Percentiles rank a stretch among this genome's conserved stretches.
Evolutionary conservation across 2,888 invertebrate species (phyloP).

Genomic region (Erebia ligea): DNA sequence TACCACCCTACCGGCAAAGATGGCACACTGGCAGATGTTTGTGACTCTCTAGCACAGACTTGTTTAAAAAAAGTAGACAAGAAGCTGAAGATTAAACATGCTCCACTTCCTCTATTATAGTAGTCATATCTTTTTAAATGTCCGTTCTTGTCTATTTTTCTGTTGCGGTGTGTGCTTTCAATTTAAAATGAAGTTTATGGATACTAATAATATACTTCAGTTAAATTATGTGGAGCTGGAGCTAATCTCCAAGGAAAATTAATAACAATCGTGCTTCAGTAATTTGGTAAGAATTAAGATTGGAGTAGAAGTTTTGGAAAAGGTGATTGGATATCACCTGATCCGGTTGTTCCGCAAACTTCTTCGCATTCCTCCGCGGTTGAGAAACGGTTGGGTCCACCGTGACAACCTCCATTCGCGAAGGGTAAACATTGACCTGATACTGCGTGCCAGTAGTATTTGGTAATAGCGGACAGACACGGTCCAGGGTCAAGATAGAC

Average conservation of each 20-base stretch:
- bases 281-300: conserved; percentile 8
- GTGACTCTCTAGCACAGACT: neutral
- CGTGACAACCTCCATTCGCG: conserved; percentile 91
- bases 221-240: conserved; percentile 7
- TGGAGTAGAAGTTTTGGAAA: neutral
- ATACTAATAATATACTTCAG: conserved; percentile 19
- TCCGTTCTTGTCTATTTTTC: neutral
- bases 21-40: neutral
- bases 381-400: conserved; percentile 93
- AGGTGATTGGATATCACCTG: conserved; percentile 49
- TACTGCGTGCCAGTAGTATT: conserved; percentile 87
- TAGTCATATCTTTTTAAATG: neutral
- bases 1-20: conserved; percentile 60
- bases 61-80: neutral
- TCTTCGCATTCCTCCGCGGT: conserved; percentile 88
- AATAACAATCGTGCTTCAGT: conserved; percentile 8
- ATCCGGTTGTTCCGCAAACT: conserved; percentile 79
- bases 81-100: neutral
- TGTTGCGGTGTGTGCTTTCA: neutral
- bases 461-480: conserved; percentile 85
- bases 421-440: conserved; percentile 87
- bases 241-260: conserved; percentile 13
- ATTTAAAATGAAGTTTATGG: conserved; percentile 16
- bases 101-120: neutral
- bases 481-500: conserved; percentile 87